phyloP scores from a whole-genome alignment of 2,797 vertebrate species.

The Crypturellus tataupa region DNA sequence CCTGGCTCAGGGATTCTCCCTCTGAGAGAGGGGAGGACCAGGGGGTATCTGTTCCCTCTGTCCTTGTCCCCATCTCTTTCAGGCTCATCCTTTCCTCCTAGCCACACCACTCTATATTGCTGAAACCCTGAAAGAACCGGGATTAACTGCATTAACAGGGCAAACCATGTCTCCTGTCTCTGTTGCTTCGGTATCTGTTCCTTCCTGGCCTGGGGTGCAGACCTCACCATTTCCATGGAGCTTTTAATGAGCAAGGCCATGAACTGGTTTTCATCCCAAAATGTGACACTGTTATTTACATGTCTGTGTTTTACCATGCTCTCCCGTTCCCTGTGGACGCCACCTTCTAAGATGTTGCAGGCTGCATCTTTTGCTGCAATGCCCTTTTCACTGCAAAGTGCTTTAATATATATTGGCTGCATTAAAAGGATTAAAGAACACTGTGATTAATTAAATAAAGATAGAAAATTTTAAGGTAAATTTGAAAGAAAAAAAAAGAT shows the following conservation, averaged over 20 bases:
- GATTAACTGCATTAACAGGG: constrained; percentile 45
- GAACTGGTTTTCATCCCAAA: constrained; percentile 59
- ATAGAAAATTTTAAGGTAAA: background rate
- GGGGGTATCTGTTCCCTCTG: constrained; percentile 9
- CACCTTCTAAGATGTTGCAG: constrained; percentile 27
- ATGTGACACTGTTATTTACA: constrained; percentile 62
- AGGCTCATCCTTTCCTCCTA: constrained; percentile 11
- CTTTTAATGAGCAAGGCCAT: constrained; percentile 35
- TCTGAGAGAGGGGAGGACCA: background rate
- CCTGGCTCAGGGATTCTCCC: background rate
- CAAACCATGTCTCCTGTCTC: constrained; percentile 14
- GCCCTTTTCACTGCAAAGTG: constrained; percentile 23
- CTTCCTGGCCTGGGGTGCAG: background rate
- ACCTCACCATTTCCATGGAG: constrained; percentile 32
- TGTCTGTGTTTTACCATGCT: constrained; percentile 24
- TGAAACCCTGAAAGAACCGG: constrained; percentile 12
- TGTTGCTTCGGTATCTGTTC: constrained; percentile 10
- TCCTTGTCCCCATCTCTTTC: constrained; percentile 8
- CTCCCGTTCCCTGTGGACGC: background rate
- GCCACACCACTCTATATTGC: background rate
- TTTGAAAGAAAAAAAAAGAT: background rate
- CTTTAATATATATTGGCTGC: background rate
- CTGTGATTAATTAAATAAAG: background rate
- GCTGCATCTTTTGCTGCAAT: constrained; percentile 36
- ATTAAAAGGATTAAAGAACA: constrained; percentile 23